Conservation (phyloP, 2,888 invertebrate species). For the Scrobipalpa atriplicella region DNA sequence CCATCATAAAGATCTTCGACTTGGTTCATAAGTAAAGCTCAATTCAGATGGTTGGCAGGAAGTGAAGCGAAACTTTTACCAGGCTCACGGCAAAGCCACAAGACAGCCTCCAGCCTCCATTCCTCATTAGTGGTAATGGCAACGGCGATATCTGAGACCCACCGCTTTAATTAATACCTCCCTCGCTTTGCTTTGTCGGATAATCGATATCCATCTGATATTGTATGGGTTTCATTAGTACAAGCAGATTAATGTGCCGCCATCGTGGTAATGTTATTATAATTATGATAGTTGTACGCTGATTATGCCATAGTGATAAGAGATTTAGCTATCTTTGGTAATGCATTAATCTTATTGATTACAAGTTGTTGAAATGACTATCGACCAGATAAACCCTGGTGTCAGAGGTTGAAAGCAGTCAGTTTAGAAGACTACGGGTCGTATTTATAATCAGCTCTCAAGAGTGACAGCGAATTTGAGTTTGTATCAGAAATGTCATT, state of each 20-base stretch:
- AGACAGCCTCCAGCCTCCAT: constrained; percentile 37
- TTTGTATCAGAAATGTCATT: too few relatives aligned
- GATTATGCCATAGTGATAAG: neutral
- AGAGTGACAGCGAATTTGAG: too few relatives aligned
- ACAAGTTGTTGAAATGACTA: too few relatives aligned
- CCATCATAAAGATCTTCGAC: too few relatives aligned
- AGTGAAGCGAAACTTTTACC: constrained; percentile 21
- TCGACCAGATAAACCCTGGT: too few relatives aligned
- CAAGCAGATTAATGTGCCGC: constrained; percentile 25
- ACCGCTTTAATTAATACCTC: constrained; percentile 66
- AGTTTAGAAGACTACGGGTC: too few relatives aligned
- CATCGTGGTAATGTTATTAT: constrained; percentile 15
- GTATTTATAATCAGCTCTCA: too few relatives aligned
- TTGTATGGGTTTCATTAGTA: constrained; percentile 31
- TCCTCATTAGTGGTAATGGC: constrained; percentile 70
- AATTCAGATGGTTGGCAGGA: constrained; percentile 26
- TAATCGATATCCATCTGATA: constrained; percentile 50
- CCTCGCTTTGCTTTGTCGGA: constrained; percentile 62
- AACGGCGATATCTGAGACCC: constrained; percentile 64
- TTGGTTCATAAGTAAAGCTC: constrained; percentile 11
- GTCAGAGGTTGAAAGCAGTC: too few relatives aligned
- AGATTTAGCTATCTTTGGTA: too few relatives aligned
- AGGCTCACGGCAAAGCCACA: constrained; percentile 35
- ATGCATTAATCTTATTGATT: too few relatives aligned
- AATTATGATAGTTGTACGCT: neutral